Conservation (phyloP, 2,113 vertebrate genomes). For the Lontra canadensis region DNA sequence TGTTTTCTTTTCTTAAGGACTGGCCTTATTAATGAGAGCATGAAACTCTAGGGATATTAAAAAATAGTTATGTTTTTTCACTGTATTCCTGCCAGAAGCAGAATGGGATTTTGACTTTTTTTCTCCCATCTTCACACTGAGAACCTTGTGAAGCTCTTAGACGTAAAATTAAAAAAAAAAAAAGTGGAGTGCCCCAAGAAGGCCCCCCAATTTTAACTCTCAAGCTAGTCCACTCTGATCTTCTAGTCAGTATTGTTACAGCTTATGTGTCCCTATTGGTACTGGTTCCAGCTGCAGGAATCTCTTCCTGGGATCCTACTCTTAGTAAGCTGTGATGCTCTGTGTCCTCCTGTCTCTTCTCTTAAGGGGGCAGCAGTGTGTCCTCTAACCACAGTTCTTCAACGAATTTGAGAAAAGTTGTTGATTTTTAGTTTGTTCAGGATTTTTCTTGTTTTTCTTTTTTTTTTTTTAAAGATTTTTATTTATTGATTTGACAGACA, state of each 20-base stretch:
- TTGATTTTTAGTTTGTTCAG: not conserved
- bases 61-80: not conserved
- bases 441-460: not conserved
- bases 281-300: not conserved
- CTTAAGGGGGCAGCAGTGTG: not conserved
- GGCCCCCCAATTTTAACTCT: not conserved
- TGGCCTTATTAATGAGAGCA: not conserved
- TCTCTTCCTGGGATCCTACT: not conserved
- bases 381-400: not conserved
- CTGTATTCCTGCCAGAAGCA: not conserved
- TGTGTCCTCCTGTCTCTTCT: not conserved
- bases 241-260: not conserved
- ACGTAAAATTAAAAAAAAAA: not conserved
- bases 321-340: too few relatives aligned
- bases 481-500: too few relatives aligned
- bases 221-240: not conserved
- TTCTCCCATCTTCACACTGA: not conserved
- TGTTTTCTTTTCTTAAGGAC: not conserved
- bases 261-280: not conserved
- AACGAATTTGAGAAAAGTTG: not conserved
- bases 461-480: too few relatives aligned
- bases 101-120: not conserved
- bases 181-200: rapidly evolving
- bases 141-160: not conserved
- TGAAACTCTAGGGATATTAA: not conserved